Base-by-base conservation (phyloP, 2,113 vertebrate genomes). In the Donacobius atricapilla region DNA sequence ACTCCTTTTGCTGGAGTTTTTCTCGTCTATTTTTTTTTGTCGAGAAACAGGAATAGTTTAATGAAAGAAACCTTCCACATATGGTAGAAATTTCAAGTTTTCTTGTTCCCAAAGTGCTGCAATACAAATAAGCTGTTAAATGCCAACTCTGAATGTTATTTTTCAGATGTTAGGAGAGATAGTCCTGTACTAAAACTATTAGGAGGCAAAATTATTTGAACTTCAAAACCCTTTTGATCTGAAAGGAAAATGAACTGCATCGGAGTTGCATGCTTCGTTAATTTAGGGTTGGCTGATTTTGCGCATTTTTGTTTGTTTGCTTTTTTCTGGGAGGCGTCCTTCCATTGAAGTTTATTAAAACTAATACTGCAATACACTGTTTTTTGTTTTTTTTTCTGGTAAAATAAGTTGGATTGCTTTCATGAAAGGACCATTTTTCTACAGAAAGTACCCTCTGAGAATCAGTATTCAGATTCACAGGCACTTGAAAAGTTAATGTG, bases 161-260 rank as follows among this genome's bases (percentile, higher is more conserved):
- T 93, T 96, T 97, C 76, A 94, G 94, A 96, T 96, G 86, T 66
- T 81, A 86, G 83, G 87, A 85, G 68, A 97, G 92, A 96, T 95
- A 96, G 89, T 95, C 66, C 70, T 85, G 61, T 90, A 94, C 94
- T 95, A 96, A 95, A 96, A 96, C 83, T 96, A 96, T 96, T 90
- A 95, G 89, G 83, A 95, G 89, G 82, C 76, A 93, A 90, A 96
- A 92, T 87, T 93, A 87, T 76, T 92, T 96, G 96, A 97, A 97
- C 91, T 91, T 94, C 79, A 95, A 96, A 96, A 93, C 77, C 89
- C 76, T 90, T 97, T 97, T 96, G 96, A 97, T 96, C 91, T 93
- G 91, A 89, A 97, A 96, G 87, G 90, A 94, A 96, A 97, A 94
- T 79, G 88, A 96, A 79, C 96, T 95, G 91, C 15, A n/a, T 76